phyloP scores from a whole-genome alignment of 2,888 invertebrate species.

The Diachrysia chrysitis region DNA sequence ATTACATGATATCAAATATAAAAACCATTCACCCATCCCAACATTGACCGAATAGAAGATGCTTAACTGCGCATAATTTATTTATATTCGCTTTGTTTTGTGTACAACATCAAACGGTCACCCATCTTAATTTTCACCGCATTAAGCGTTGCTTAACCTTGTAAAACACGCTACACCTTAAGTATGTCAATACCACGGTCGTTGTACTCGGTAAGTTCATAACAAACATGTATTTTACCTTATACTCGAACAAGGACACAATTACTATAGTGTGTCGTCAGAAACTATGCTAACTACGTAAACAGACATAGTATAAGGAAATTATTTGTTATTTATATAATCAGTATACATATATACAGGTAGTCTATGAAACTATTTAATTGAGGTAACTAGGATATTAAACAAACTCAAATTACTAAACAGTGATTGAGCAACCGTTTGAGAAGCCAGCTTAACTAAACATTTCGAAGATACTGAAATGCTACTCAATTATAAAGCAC shows the following conservation, averaged over 20 bases:
- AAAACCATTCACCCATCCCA: background rate
- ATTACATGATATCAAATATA: too few species aligned
- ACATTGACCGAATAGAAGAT: background rate
- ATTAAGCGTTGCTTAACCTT: background rate
- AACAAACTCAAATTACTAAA: too few species aligned
- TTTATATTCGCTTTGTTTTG: too few species aligned
- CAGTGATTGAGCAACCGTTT: too few species aligned
- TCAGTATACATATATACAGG: too few species aligned
- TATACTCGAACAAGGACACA: background rate
- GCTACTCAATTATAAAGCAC: too few species aligned
- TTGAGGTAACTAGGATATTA: too few species aligned
- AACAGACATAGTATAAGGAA: background rate
- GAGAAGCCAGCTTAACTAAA: too few species aligned
- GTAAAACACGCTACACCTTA: background rate
- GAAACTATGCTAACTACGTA: background rate
- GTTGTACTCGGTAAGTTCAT: background rate
- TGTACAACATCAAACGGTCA: background rate
- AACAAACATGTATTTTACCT: background rate
- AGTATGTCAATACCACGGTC: conserved; percentile 5
- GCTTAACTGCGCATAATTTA: background rate
- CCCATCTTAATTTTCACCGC: background rate
- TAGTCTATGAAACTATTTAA: too few species aligned
- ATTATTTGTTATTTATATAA: too few species aligned
- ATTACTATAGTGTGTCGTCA: background rate
- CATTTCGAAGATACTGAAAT: too few species aligned